phyloP scores from a whole-genome alignment of 2,888 invertebrate species.

The Coelogynopora nodosa region DNA sequence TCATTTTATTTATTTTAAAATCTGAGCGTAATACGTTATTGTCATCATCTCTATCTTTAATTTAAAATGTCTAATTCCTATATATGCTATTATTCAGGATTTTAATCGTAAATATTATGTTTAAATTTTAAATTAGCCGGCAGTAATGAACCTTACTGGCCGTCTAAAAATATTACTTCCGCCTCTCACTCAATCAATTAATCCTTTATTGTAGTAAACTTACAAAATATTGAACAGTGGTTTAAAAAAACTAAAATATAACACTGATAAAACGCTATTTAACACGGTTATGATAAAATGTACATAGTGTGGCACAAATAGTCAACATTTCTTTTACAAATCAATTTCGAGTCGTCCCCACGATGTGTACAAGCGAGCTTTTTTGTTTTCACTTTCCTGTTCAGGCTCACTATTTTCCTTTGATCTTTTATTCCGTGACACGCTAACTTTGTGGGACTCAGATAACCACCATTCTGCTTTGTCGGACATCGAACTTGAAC shows the following conservation, averaged over 20 bases:
- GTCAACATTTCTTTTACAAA: neutral
- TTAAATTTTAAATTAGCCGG: neutral
- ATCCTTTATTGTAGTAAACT: neutral
- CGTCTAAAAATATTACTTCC: neutral
- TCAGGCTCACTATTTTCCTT: neutral
- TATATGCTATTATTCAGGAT: neutral
- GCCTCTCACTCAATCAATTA: neutral
- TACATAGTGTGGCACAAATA: neutral
- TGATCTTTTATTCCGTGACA: neutral
- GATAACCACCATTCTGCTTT: neutral
- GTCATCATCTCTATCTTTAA: no score
- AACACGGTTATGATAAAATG: neutral
- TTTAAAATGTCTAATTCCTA: no score
- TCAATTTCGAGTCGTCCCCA: neutral
- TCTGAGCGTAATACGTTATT: no score
- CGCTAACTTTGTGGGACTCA: neutral
- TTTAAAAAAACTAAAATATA: neutral
- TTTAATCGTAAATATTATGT: neutral
- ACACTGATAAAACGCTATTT: neutral
- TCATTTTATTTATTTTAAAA: no score
- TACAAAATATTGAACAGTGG: neutral
- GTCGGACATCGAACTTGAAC: neutral
- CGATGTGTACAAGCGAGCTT: neutral
- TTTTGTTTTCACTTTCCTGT: neutral
- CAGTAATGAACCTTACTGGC: neutral